Base-by-base conservation (phyloP, 1,140 invertebrate species). In the Coenobita brevimanus region DNA sequence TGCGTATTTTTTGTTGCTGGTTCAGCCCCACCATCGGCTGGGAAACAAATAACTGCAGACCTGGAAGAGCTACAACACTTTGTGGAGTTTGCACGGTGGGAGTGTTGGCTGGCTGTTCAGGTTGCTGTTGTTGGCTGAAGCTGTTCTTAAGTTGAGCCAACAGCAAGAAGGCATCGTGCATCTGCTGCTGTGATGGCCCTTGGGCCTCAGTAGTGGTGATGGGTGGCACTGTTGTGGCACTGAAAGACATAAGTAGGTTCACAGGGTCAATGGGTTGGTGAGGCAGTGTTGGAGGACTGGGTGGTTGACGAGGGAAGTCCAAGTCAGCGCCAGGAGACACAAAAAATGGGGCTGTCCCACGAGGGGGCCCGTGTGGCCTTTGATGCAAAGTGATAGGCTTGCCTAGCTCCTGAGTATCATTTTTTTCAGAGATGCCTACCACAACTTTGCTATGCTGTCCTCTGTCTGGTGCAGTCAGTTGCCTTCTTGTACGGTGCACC, bases 221-320 rank as follows among this genome's bases (percentile, higher is more conserved):
- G 33, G 60, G 57, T 41, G 79, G 79, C 33, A 41, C 13, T n/a
- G 79, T 67, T 38, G 79, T 82, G n/a, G 57, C 36, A 38, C 62
- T 38, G 3, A 33, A 15, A 24, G 79, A 64, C 57, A 82, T 67
- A 15, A 82, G 13, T 36, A 82, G 41, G 67, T 60, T 82, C 1
- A 82, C 21, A 41, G 50, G 79, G 27, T 82, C 60, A 15, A 82
- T 67, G 3, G 62, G 33, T 27, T 67, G 54, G 10, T 57, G 60
- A 0, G 79, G 60, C 27, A 60, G 62, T 8, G 60, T 21, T 82
- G 75, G 21, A 46, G 75, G n/a, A 21, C 24, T 50, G 41, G 41
- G 15, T 24, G 75, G 75, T 1, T 46, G 75, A 50, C 46, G 41
- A 8, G 75, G 75, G 13, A 78, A 78, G 46, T 33, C 75, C n/a